Evolutionary conservation across 1,140 invertebrate genomes (phyloP).

Genomic region (Hesperophylax magnus): DNA sequence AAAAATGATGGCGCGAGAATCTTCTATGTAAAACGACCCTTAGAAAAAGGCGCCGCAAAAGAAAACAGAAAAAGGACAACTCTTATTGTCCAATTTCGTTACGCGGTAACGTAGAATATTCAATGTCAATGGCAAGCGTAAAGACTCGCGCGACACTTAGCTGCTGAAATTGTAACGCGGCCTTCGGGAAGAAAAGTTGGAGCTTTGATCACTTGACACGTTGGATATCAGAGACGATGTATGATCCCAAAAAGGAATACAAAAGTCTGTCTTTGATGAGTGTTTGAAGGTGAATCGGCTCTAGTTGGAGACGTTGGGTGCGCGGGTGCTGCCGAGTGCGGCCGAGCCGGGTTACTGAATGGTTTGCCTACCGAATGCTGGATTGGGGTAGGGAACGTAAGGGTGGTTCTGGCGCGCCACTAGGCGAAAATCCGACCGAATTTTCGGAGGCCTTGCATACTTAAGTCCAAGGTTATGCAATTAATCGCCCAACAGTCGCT

Average conservation of each 20-base stretch:
- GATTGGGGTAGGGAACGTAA: conserved; percentile 42
- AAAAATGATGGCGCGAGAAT: too few species aligned
- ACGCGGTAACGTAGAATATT: conserved; percentile 26
- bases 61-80: background rate
- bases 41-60: background rate
- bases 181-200: conserved; percentile 1
- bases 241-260: background rate
- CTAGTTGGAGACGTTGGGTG: background rate
- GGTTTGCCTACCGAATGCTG: conserved; percentile 31
- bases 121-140: conserved; percentile 38
- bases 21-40: too few species aligned
- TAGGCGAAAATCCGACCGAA: too few species aligned
- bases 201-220: background rate
- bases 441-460: too few species aligned
- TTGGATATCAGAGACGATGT: background rate
- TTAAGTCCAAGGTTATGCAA: too few species aligned
- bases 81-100: background rate
- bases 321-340: conserved; percentile 56
- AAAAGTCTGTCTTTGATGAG: background rate
- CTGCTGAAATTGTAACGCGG: background rate
- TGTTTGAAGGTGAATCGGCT: conserved; percentile 17
- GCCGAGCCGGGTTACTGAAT: conserved; percentile 54
- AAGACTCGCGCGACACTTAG: background rate
- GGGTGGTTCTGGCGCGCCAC: conserved; percentile 15
- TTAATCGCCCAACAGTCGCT: too few species aligned